phyloP scores from a whole-genome alignment of 2,888 invertebrate species.

The Drosophila vallismaia region DNA sequence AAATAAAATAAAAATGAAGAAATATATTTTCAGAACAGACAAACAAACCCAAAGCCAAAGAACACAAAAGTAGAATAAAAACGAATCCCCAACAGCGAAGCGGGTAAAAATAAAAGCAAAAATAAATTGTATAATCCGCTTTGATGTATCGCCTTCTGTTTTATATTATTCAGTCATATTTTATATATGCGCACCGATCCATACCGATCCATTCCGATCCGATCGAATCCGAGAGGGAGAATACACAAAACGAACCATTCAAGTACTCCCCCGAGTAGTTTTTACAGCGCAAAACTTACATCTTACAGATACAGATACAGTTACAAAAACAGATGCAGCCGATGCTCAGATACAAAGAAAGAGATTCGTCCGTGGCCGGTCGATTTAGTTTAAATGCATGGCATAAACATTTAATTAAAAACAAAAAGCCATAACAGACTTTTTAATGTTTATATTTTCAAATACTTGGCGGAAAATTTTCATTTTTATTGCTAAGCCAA shows the following conservation, averaged over 20 bases:
- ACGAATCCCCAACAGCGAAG: slow-evolving; percentile 40
- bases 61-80: slow-evolving; percentile 17
- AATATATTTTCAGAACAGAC: slow-evolving; percentile 56
- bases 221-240: slow-evolving; percentile 9
- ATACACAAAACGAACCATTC: slow-evolving; percentile 34
- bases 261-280: slow-evolving; percentile 44
- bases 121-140: slow-evolving; percentile 78
- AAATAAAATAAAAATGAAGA: slow-evolving; percentile 77
- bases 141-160: slow-evolving; percentile 80
- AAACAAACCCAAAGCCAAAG: slow-evolving; percentile 36
- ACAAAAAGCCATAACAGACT: slow-evolving; percentile 50
- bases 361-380: slow-evolving; percentile 20
- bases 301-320: slow-evolving; percentile 43
- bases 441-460: slow-evolving; percentile 61
- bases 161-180: slow-evolving; percentile 77
- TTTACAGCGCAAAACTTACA: slow-evolving; percentile 39
- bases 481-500: slow-evolving; percentile 66
- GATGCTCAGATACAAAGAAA: slow-evolving; percentile 10
- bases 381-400: slow-evolving; percentile 54
- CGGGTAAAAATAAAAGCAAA: slow-evolving; percentile 63
- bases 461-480: slow-evolving; percentile 57
- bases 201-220: slow-evolving; percentile 3
- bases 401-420: slow-evolving; percentile 69
- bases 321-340: slow-evolving; percentile 3
- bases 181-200: slow-evolving; percentile 54